phyloP scores from a whole-genome alignment of 2,113 vertebrate species.

The Oxyura jamaicensis region DNA sequence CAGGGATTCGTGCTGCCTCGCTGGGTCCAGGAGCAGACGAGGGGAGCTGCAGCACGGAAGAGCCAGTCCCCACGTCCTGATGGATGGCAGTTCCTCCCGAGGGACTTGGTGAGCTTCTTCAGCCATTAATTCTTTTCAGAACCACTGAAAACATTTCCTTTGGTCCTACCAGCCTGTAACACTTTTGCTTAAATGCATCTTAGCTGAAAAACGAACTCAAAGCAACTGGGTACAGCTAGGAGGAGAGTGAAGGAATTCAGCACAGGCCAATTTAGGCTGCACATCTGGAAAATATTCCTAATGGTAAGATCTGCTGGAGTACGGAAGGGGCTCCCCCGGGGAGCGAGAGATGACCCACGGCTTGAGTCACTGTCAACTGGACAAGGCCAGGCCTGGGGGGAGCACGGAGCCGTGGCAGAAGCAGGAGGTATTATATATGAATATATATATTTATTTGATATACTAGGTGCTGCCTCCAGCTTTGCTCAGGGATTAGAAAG shows the following conservation, averaged over 20 bases:
- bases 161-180: neutral
- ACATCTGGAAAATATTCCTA: conserved; percentile 51
- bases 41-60: neutral
- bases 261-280: neutral
- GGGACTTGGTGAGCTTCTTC: neutral
- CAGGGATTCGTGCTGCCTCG: neutral
- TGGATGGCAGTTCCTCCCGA: neutral
- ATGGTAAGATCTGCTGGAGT: neutral
- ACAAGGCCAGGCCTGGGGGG: accelerated
- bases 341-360: neutral
- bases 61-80: neutral
- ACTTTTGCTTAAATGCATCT: neutral
- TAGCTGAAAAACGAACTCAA: neutral
- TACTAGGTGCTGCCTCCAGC: neutral
- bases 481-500: neutral
- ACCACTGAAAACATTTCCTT: neutral
- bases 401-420: neutral
- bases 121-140: neutral
- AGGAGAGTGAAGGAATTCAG: neutral
- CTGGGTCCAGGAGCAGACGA: accelerated
- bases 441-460: neutral
- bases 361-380: neutral
- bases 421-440: neutral
- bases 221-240: neutral
- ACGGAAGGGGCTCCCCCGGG: neutral